A percentile compares a stretch with the other conserved stretches of the same genome.
Conservation (phyloP, 2,797 vertebrate genomes). For the Chiloscyllium punctatum region DNA sequence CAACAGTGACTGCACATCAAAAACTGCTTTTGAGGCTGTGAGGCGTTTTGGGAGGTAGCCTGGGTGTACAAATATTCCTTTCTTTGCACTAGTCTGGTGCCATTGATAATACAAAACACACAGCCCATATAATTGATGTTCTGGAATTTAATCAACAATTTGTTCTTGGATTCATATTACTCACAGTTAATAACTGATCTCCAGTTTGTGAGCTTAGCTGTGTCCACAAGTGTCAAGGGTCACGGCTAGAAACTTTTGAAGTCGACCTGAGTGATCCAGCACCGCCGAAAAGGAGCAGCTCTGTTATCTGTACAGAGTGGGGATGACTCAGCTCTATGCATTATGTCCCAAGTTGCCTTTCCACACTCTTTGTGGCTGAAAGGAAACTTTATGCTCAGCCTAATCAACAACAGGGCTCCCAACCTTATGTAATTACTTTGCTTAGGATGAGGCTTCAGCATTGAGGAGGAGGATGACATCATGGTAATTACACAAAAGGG, state of each 20-base stretch:
- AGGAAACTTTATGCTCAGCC: conserved; percentile 5
- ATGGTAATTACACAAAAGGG: not conserved
- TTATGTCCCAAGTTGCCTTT: not conserved
- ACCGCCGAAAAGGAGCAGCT: too few species aligned
- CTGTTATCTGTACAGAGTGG: not conserved
- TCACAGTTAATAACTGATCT: not conserved
- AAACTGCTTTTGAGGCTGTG: not conserved
- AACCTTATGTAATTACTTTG: conserved; percentile 22
- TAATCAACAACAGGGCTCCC: not conserved
- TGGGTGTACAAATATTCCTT: not conserved
- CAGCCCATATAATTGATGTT: not conserved
- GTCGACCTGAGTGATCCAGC: not conserved
- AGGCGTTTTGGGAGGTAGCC: not conserved
- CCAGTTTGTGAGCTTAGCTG: not conserved
- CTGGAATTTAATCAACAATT: conserved; percentile 6
- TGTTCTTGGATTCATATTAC: not conserved
- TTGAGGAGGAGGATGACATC: conserved; percentile 1
- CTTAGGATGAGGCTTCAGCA: not conserved
- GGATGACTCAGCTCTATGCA: conserved; percentile 6
- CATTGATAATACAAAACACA: not conserved
- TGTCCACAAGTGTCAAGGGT: conserved; percentile 5
- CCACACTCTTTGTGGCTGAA: not conserved
- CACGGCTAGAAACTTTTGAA: not conserved
- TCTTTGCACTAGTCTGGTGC: not conserved
- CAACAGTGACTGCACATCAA: not conserved